phyloP scores from a whole-genome alignment of 2,113 vertebrate genomes.

The Machaerirhynchus nigripectus region DNA sequence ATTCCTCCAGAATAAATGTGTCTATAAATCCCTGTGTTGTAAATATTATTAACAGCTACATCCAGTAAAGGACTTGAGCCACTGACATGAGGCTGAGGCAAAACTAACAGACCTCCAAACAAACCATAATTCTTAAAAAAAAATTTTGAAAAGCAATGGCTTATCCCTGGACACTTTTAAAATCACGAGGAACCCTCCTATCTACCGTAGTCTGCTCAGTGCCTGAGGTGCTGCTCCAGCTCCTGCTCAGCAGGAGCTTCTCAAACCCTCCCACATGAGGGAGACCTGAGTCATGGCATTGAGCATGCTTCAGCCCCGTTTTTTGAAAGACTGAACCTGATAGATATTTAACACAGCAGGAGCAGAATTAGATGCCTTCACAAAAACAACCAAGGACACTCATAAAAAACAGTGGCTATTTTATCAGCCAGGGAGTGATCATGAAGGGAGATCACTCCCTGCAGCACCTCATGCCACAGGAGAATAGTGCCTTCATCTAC shows the following conservation, averaged over 20 bases:
- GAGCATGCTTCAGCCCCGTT: neutral
- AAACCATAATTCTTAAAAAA: neutral
- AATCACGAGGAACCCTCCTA: neutral
- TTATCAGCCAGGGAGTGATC: neutral
- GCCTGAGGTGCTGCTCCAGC: neutral
- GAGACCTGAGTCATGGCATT: neutral
- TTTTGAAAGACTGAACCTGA: neutral
- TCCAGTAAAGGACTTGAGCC: neutral
- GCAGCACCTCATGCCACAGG: neutral
- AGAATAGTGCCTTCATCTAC: neutral
- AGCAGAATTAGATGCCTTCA: neutral
- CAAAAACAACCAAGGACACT: neutral
- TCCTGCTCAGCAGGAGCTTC: neutral
- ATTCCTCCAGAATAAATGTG: slow-evolving; percentile 28
- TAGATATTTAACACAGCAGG: neutral
- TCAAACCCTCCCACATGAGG: neutral
- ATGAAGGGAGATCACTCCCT: neutral
- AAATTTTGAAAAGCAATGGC: too few species aligned
- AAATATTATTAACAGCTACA: neutral
- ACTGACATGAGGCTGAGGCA: neutral
- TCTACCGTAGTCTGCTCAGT: neutral
- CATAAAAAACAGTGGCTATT: neutral
- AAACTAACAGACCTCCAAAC: neutral
- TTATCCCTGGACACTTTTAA: neutral
- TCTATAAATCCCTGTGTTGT: slow-evolving; percentile 15